Base-by-base conservation (phyloP, 2,888 invertebrate genomes). In the Cyaniris semiargus region DNA sequence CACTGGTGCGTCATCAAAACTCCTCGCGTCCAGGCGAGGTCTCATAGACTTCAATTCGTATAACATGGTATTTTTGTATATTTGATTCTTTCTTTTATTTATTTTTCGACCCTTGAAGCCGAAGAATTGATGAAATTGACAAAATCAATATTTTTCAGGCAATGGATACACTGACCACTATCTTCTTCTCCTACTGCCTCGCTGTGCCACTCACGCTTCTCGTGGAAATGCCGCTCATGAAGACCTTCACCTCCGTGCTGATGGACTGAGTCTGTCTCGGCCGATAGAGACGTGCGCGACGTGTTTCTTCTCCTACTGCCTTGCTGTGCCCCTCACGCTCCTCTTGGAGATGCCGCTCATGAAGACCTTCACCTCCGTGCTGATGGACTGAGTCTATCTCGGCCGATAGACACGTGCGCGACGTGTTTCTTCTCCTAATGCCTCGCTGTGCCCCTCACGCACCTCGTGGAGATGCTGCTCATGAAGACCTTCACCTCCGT, bases 1-100 rank as follows among this genome's bases (percentile, higher is more conserved):
- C 90, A 90, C 83, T 89, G 88, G 89, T 81, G 83, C 58, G 78
- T 81, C 78, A 82, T 85, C 74, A 81, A 89, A 38, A 80, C 81
- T 34, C 80, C 79, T 88, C 2, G 89, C 85, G 0, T 58, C 79
- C 15, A 48, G 81, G 34, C 78, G 79, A 76, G 81, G 82, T 15
- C 79, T 79, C 1, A 60, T 78, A 1, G 58, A 79, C 5, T 56
- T 79, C 1, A 81, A 48, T 56, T n/a, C 56, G 7, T 56, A n/a
- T n/a, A 56, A 56, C 6, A 2, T 56, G 56, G 56, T 56, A 56
- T 13, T 13, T 15, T 48, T 3, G n/a, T 48, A 38, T 15, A 48
- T 15, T 48, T 48, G 13, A 10, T 48, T 15, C 48, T 48, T 48
- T 48, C 15, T 48, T 48, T 15, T 48, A 13, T 48, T 48, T 48